Evolutionary conservation across 2,797 vertebrate species (phyloP), one percentile per base, ranked within the genome.

Genomic region (Hippocampus kuda): DNA sequence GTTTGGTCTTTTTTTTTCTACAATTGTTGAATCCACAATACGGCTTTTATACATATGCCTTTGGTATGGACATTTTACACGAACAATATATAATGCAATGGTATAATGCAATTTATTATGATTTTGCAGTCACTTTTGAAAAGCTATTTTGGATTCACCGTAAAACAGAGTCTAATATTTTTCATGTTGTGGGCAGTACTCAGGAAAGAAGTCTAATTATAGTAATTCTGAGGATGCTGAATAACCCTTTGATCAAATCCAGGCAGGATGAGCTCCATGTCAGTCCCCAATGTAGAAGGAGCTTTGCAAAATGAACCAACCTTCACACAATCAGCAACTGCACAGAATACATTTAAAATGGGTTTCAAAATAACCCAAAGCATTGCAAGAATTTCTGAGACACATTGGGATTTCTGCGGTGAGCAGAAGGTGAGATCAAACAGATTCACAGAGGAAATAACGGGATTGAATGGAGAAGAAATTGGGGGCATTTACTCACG

Each of bases 381-480:
- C 11, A 63, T 63, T 63, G 62, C 56, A 30, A 60, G 27, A 22
- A 24, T 64, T 64, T 44, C 4, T 3, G 62, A n/a, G n/a, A 18
- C n/a, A 65, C 13, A 27, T 48, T 65, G 20, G 2, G 7, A 26
- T 27, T 18, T 46, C n/a, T 16, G 42, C 27, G 63, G 63, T 65
- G 63, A 65, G 63, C 22, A 26, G n/a, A 64, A 64, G 62, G 62
- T 46, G 42, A 64, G n/a, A 46, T 65, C 42, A 48, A 48, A 46
- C 5, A 46, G 62, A 64, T 64, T 44, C 41, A 7, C n/a, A 15
- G 41, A 64, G n/a, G 62, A 64, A 64, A 64, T 44, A 15, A 64
- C 5, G 5, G 8, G 22, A 64, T 20, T 61, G 59, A 61, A 61
- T 22, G 3, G 34, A 34, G 6, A 62, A 41, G 16, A 62, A 60